A percentile compares a stretch with the other conserved stretches of the same genome.
Conservation (phyloP, 2,113 vertebrate species). For the Ranitomeya imitator region DNA sequence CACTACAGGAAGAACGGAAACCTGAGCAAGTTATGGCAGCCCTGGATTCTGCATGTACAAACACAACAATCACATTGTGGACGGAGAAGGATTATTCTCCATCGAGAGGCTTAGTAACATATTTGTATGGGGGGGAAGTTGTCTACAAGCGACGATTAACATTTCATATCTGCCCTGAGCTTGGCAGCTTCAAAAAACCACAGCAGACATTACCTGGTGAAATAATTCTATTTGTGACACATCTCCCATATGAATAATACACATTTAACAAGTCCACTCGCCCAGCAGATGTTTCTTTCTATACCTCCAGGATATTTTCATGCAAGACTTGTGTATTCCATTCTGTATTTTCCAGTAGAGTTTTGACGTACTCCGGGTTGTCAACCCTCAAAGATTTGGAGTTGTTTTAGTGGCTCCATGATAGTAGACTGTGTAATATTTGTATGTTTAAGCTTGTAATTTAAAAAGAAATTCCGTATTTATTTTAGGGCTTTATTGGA, state of each 20-base stretch:
- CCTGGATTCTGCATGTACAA: constrained; percentile 27
- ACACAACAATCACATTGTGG: constrained; percentile 25
- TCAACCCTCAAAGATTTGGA: not conserved
- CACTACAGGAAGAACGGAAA: constrained; percentile 7
- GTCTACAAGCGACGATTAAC: constrained; percentile 35
- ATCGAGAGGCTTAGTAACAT: constrained; percentile 39
- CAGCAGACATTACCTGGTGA: constrained; percentile 1
- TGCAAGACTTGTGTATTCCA: constrained; percentile 36
- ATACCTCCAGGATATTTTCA: constrained; percentile 39
- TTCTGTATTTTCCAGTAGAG: constrained; percentile 14
- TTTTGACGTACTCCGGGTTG: not conserved
- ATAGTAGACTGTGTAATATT: not conserved
- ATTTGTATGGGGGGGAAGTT: constrained; percentile 1
- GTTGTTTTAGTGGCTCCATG: not conserved
- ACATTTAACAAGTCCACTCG: constrained; percentile 6
- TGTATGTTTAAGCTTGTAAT: constrained; percentile 42
- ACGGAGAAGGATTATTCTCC: constrained; percentile 19
- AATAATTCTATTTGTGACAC: not conserved
- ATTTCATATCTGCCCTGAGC: constrained; percentile 11
- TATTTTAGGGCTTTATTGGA: constrained; percentile 92
- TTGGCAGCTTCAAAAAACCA: constrained; percentile 11
- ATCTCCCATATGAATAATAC: constrained; percentile 11
- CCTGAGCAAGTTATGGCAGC: constrained; percentile 35
- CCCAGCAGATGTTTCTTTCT: constrained; percentile 25
- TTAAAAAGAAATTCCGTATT: constrained; percentile 55